Evolutionary conservation across 2,797 vertebrate genomes (phyloP), one percentile per base, ranked within the genome.

Genomic region (Momotus momota): DNA sequence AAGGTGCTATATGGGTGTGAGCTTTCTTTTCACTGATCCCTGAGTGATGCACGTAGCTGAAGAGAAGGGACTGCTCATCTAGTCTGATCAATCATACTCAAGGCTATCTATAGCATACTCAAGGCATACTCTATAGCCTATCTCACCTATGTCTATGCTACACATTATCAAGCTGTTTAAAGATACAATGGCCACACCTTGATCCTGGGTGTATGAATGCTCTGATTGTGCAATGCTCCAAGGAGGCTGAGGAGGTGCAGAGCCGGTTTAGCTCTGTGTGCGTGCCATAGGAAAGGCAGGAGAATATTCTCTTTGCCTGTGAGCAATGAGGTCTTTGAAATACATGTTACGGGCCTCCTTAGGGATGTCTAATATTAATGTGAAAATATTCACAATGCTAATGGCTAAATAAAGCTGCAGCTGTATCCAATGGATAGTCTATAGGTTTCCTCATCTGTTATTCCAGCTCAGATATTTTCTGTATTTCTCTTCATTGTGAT

Each of bases 341-440:
- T 94, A 46, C 5, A 55, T 11, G 27, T 57, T 69, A 79, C 1
- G 8, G 72, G 29, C 6, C 40, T 93, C 73, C 55, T 88, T 74
- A 81, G 51, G 60, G 40, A 45, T 82, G 84, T 66, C n/a, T 79
- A 62, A 86, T 88, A 93, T 94, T 88, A 86, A 90, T 66, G 58
- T 69, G 72, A 95, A 93, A 72, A 92, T 72, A 69, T 81, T 83
- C 93, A 86, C 64, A 78, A 51, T 69, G 48, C 70, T 83, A 75
- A 86, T 75, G 62, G 66, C 80, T 90, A 84, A 74, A 91, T 64
- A 82, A 95, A 81, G 13, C 81, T 83, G 21, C 62, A 65, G 17
- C 29, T 88, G 9, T 81, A 88, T 54, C 9, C 51, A 69, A 19
- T 17, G 60, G 29, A 31, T 86, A 54, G 49, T 65, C 35, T 75